Evolutionary conservation across 2,113 vertebrate genomes (phyloP).

Genomic region (Sylvietta virens): DNA sequence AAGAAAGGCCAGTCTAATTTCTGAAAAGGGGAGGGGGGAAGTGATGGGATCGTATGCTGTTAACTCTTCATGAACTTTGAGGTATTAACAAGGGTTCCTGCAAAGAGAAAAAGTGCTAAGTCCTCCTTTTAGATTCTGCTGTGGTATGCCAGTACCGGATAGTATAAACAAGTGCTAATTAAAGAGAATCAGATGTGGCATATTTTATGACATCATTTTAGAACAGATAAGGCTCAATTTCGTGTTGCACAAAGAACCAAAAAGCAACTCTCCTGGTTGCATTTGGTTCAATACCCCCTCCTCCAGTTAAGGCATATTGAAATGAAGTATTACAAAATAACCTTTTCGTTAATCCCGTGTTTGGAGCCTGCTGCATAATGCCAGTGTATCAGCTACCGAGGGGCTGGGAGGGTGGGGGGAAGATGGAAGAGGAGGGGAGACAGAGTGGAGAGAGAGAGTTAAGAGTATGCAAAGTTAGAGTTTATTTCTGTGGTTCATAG

Average conservation of each 20-base stretch:
- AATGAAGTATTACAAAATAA: background rate
- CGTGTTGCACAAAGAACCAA: background rate
- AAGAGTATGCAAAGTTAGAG: background rate
- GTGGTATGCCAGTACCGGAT: background rate
- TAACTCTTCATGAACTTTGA: background rate
- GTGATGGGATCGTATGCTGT: background rate
- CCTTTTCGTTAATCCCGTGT: background rate
- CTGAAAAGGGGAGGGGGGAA: background rate
- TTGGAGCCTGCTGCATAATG: conserved; percentile 23
- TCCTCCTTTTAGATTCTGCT: background rate
- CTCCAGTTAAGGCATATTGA: background rate
- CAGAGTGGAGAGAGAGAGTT: background rate
- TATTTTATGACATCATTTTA: background rate
- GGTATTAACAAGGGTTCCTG: background rate
- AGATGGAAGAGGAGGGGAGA: background rate
- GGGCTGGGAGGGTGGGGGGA: background rate
- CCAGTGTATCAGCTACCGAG: background rate
- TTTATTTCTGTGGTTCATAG: conserved; percentile 12
- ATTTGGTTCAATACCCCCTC: background rate
- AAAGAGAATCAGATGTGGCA: background rate
- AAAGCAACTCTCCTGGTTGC: background rate
- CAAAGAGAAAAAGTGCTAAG: background rate
- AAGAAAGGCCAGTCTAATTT: background rate
- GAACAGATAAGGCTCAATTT: background rate
- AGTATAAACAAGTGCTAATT: background rate